Conservation (phyloP, 2,888 invertebrate species). For the Ormyrus rosae region DNA sequence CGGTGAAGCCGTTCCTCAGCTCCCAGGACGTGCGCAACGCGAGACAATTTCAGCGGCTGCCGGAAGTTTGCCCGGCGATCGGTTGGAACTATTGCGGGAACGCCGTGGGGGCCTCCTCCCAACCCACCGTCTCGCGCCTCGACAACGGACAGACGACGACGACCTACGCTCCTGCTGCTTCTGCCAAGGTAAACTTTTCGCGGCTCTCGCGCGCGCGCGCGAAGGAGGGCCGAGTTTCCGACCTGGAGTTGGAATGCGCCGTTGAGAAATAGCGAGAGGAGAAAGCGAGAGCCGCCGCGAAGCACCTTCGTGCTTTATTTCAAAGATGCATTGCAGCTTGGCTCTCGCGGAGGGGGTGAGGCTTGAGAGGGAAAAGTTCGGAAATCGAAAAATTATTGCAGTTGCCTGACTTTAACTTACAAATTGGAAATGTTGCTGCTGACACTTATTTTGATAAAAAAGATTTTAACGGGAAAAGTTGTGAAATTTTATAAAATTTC, state of each 20-base stretch:
- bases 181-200: slow-evolving; percentile 33
- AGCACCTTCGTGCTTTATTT: too few relatives aligned
- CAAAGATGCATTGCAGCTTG: too few relatives aligned
- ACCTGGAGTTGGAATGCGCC: not conserved
- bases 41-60: slow-evolving; percentile 60
- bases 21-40: slow-evolving; percentile 66
- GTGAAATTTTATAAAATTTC: not conserved
- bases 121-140: slow-evolving; percentile 12
- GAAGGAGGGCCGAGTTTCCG: not conserved
- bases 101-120: not conserved
- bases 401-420: too few relatives aligned
- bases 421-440: too few relatives aligned
- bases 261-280: not conserved
- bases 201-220: not conserved
- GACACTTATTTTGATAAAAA: too few relatives aligned
- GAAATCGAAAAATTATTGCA: too few relatives aligned
- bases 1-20: slow-evolving; percentile 73
- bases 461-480: not conserved
- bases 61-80: not conserved
- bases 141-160: slow-evolving; percentile 31
- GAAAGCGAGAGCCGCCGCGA: not conserved
- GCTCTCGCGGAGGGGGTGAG: too few relatives aligned
- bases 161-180: not conserved
- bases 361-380: too few relatives aligned
- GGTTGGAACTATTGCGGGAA: not conserved